Evolutionary conservation across 1,140 invertebrate genomes (phyloP).

Genomic region (Lutraria rhynchaena): DNA sequence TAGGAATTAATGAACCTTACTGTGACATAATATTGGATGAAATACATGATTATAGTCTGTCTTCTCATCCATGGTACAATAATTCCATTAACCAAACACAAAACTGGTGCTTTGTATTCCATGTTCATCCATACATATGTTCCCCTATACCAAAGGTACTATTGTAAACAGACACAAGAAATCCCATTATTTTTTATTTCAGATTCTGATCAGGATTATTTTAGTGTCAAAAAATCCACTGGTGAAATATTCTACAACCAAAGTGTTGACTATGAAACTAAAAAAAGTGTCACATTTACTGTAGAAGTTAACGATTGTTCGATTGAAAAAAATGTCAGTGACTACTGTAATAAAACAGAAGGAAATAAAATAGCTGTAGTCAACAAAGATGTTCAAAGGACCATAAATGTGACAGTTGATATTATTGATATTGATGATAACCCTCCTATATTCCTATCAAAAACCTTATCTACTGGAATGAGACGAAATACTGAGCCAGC

Average conservation of each 20-base stretch:
- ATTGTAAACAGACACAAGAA: background rate
- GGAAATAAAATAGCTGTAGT: background rate
- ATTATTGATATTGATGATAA: slow-evolving; percentile 11
- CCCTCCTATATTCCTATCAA: slow-evolving; percentile 3
- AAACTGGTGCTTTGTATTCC: too few relatives aligned
- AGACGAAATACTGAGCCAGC: slow-evolving; percentile 14
- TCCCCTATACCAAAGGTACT: too few relatives aligned
- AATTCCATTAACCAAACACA: too few relatives aligned
- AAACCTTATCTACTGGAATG: slow-evolving; percentile 13
- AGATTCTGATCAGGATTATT: background rate
- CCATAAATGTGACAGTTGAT: background rate
- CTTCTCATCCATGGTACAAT: too few relatives aligned
- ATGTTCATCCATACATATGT: too few relatives aligned
- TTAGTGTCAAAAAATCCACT: background rate
- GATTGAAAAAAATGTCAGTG: background rate
- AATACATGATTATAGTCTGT: too few relatives aligned
- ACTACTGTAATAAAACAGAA: background rate
- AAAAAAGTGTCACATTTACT: background rate
- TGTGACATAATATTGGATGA: too few relatives aligned
- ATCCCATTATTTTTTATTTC: background rate
- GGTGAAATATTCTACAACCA: slow-evolving; percentile 2
- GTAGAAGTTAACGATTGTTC: slow-evolving; percentile 3
- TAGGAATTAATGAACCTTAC: too few relatives aligned
- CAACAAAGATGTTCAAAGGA: background rate
- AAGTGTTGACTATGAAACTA: background rate